Evolutionary conservation across 2,888 invertebrate species (phyloP).

Genomic region (Yponomeuta sedellus): DNA sequence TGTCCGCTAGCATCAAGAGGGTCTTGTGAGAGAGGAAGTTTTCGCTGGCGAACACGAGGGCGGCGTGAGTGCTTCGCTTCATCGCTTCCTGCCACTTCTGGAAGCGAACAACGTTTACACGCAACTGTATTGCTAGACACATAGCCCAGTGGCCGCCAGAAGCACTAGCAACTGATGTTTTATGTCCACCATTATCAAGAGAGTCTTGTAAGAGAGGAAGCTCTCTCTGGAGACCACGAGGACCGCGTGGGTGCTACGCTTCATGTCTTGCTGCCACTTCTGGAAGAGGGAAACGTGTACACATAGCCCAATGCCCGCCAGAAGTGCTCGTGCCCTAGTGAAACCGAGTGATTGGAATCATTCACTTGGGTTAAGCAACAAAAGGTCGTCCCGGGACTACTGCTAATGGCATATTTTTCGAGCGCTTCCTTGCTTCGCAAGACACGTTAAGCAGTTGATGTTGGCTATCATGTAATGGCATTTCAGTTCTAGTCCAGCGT

Average conservation of each 20-base stretch:
- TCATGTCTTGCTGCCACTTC: slow-evolving; percentile 87
- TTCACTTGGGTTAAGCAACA: no score
- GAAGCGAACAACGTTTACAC: not conserved
- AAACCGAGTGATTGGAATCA: no score
- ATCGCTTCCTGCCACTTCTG: slow-evolving; percentile 71
- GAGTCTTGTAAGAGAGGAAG: slow-evolving; percentile 87
- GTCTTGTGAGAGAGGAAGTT: slow-evolving; percentile 90
- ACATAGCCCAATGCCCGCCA: no score
- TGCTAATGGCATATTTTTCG: no score
- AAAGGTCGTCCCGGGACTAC: no score
- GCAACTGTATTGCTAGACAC: no score
- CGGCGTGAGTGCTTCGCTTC: slow-evolving; percentile 81
- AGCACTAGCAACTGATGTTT: slow-evolving; percentile 88
- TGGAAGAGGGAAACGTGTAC: slow-evolving; percentile 38
- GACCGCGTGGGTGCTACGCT: slow-evolving; percentile 82
- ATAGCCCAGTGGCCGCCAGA: slow-evolving; percentile 84
- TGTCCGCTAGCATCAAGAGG: slow-evolving; percentile 88
- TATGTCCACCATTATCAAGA: slow-evolving; percentile 90
- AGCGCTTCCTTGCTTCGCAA: no score
- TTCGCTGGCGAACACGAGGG: slow-evolving; percentile 86
- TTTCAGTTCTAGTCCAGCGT: no score
- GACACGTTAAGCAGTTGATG: no score
- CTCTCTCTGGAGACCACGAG: slow-evolving; percentile 88
- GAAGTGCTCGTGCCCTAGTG: no score
- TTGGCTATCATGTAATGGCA: no score